These are phyloP conservation scores for Agrochola macilenta DNA, from an alignment of 2,888 invertebrate genomes.

Conservation along the genomic window DNA sequence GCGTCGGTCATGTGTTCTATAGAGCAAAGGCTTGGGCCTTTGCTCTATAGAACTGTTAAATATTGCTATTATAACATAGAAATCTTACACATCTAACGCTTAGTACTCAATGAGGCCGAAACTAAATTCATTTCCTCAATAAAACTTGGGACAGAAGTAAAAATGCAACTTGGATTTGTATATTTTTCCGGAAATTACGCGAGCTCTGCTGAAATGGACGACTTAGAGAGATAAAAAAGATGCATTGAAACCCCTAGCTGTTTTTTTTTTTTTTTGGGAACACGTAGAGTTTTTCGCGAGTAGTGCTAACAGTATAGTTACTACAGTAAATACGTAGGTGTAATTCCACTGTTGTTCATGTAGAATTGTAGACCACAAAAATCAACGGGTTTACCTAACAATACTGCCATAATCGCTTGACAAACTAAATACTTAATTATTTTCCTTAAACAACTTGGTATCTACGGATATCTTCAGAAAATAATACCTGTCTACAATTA, in stretches of 20 bases:
- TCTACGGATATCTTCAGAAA: conserved; percentile 20
- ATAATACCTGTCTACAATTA: conserved; percentile 7
- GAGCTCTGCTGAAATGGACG: background rate
- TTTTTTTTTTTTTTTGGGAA: background rate
- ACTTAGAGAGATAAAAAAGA: background rate
- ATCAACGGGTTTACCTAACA: background rate
- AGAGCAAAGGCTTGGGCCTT: background rate
- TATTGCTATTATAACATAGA: background rate
- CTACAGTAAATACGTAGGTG: background rate
- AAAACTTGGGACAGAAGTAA: background rate
- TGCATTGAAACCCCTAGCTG: background rate
- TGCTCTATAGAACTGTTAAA: too few species aligned
- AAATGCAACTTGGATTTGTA: background rate
- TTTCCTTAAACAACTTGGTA: conserved; percentile 29
- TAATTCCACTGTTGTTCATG: background rate
- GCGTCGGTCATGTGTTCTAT: background rate
- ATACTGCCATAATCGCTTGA: conserved; percentile 8
- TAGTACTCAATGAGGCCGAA: background rate
- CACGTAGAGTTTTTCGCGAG: background rate
- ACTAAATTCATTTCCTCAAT: background rate
- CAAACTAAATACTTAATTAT: conserved; percentile 1
- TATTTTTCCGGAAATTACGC: background rate
- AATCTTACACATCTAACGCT: background rate
- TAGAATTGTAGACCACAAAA: background rate
- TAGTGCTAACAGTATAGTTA: background rate